Evolutionary conservation across 1,140 invertebrate genomes (phyloP).

Genomic region (Planococcus citri): DNA sequence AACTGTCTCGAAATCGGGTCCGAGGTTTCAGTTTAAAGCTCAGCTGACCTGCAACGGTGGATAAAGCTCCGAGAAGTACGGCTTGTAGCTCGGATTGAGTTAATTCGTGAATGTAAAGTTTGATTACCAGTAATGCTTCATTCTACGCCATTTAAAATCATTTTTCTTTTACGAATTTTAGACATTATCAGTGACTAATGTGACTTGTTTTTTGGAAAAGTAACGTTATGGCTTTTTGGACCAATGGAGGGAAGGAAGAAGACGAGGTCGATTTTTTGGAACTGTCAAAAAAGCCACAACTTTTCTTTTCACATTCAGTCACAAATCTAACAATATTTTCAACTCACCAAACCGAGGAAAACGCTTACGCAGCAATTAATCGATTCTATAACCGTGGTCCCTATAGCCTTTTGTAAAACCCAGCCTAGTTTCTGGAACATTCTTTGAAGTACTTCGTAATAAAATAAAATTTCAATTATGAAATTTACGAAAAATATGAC

Average conservation of each 20-base stretch:
- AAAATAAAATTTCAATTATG: slow-evolving; percentile 73
- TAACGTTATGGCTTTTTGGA: slow-evolving; percentile 20
- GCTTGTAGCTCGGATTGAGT: slow-evolving; percentile 86
- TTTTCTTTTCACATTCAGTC: too few species aligned
- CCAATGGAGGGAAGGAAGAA: too few species aligned
- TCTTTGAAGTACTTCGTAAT: slow-evolving; percentile 74
- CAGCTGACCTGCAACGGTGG: slow-evolving; percentile 74
- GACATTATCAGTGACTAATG: not conserved
- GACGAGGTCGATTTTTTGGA: too few species aligned
- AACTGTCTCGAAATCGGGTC: too few species aligned
- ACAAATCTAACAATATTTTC: too few species aligned
- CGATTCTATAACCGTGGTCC: slow-evolving; percentile 83
- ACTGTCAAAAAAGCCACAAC: too few species aligned
- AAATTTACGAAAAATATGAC: slow-evolving; percentile 88
- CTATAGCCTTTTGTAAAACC: slow-evolving; percentile 55
- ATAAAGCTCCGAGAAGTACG: slow-evolving; percentile 86
- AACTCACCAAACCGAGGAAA: slow-evolving; percentile 71
- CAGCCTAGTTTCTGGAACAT: slow-evolving; percentile 72
- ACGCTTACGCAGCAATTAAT: slow-evolving; percentile 81
- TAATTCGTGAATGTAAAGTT: slow-evolving; percentile 66
- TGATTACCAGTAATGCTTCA: slow-evolving; percentile 78
- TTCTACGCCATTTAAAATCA: slow-evolving; percentile 45
- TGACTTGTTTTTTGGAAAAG: not conserved
- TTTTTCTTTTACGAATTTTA: too few species aligned
- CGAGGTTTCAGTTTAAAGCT: too few species aligned